A percentile compares a stretch with the other conserved stretches of the same genome.
These are phyloP conservation scores for Micrasema minimum DNA, from an alignment of 1,140 invertebrate species.

Conservation along the genomic window DNA sequence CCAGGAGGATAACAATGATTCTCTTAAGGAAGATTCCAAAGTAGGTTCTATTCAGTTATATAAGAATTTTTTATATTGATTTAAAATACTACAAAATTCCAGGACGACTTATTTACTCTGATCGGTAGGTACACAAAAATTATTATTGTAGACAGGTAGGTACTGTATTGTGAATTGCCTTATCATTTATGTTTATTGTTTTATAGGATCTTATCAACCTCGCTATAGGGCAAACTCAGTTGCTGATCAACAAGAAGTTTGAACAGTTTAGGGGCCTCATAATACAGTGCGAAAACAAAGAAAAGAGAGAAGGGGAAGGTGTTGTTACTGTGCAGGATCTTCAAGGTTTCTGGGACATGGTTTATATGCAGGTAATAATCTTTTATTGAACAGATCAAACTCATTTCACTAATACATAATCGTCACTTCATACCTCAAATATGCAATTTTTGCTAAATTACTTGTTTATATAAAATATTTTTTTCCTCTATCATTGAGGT, in stretches of 20 bases:
- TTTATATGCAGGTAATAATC: constrained; percentile 70
- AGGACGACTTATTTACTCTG: too few species aligned
- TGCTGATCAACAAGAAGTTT: constrained; percentile 76
- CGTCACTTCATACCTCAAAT: too few species aligned
- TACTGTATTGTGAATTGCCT: too few species aligned
- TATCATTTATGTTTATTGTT: too few species aligned
- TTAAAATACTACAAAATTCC: not conserved
- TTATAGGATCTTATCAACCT: constrained; percentile 71
- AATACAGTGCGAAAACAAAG: constrained; percentile 67
- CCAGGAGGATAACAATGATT: constrained; percentile 53
- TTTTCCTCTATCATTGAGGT: too few species aligned
- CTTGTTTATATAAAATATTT: constrained; percentile 17
- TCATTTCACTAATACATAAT: too few species aligned
- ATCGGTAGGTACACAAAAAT: too few species aligned
- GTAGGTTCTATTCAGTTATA: constrained; percentile 13
- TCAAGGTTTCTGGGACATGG: constrained; percentile 83
- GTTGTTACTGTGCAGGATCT: constrained; percentile 73
- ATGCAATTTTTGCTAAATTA: too few species aligned
- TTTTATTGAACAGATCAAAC: too few species aligned
- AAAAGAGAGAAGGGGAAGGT: constrained; percentile 61
- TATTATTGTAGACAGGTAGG: too few species aligned
- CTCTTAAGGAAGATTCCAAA: constrained; percentile 47
- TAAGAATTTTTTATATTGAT: not conserved
- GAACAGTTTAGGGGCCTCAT: constrained; percentile 74
- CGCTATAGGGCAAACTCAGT: constrained; percentile 74